phyloP scores from a whole-genome alignment of 2,797 vertebrate genomes.

The Tapera naevia region DNA sequence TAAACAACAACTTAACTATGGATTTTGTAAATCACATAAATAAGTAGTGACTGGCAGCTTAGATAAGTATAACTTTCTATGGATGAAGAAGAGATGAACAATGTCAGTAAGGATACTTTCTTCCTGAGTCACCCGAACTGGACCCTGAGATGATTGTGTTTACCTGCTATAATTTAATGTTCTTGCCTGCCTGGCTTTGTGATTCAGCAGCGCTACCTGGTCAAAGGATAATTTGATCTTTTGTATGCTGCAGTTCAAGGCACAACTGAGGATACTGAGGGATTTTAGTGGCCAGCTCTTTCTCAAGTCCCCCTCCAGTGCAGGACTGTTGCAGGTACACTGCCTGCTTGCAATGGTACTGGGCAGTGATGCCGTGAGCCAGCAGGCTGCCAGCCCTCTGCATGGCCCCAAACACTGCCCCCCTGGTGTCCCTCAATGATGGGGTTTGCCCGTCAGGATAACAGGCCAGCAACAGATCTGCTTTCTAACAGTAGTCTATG shows the following conservation, averaged over 20 bases:
- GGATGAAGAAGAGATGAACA: background rate
- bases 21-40: background rate
- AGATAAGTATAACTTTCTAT: background rate
- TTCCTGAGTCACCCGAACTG: background rate
- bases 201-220: fast-evolving
- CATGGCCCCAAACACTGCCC: fast-evolving
- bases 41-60: background rate
- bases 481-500: background rate
- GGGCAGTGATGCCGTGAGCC: fast-evolving
- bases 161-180: background rate
- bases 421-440: background rate
- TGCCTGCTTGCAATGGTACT: fast-evolving
- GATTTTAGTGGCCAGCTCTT: background rate
- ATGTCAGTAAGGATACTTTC: background rate
- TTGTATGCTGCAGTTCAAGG: background rate
- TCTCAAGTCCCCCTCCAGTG: background rate
- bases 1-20: background rate
- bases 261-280: background rate
- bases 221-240: background rate
- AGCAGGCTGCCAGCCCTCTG: background rate
- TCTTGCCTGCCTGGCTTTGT: background rate
- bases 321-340: background rate
- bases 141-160: fast-evolving
- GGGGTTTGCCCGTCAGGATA: background rate
- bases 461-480: background rate